phyloP scores from a whole-genome alignment of 2,888 invertebrate genomes.

The Cerastoderma edule region DNA sequence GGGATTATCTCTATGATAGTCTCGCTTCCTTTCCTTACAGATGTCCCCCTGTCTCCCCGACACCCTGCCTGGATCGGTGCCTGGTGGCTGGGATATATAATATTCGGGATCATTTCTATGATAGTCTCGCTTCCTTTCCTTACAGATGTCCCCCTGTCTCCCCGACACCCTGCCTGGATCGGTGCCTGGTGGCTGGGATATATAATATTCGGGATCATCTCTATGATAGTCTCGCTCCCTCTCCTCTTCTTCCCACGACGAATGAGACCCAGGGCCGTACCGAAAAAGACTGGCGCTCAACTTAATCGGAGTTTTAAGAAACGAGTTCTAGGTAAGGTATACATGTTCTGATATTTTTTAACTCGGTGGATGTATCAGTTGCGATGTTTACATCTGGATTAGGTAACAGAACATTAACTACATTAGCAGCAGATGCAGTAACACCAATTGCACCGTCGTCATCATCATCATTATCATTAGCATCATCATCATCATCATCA shows the following conservation, averaged over 20 bases:
- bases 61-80: slow-evolving; percentile 75
- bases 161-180: slow-evolving; percentile 69
- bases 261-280: slow-evolving; percentile 33
- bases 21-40: too few species aligned
- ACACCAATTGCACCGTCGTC: too few species aligned
- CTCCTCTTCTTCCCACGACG: slow-evolving; percentile 66
- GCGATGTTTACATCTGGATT: too few species aligned
- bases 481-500: too few species aligned
- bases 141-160: slow-evolving; percentile 56
- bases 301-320: not conserved
- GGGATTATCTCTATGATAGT: slow-evolving; percentile 60
- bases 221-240: slow-evolving; percentile 62
- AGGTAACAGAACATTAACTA: too few species aligned
- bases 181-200: slow-evolving; percentile 77
- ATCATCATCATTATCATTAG: too few species aligned
- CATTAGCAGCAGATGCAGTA: too few species aligned
- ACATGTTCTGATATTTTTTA: too few species aligned
- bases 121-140: too few species aligned
- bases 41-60: slow-evolving; percentile 52
- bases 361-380: too few species aligned
- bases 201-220: slow-evolving; percentile 61
- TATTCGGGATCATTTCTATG: slow-evolving; percentile 63
- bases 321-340: not conserved
- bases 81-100: slow-evolving; percentile 72
- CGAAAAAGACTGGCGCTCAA: slow-evolving; percentile 6